Percentiles rank a stretch among this genome's conserved stretches.
These are phyloP conservation scores for Enteromius mattozi DNA, from an alignment of 2,797 vertebrate genomes.

Conservation along the genomic window DNA sequence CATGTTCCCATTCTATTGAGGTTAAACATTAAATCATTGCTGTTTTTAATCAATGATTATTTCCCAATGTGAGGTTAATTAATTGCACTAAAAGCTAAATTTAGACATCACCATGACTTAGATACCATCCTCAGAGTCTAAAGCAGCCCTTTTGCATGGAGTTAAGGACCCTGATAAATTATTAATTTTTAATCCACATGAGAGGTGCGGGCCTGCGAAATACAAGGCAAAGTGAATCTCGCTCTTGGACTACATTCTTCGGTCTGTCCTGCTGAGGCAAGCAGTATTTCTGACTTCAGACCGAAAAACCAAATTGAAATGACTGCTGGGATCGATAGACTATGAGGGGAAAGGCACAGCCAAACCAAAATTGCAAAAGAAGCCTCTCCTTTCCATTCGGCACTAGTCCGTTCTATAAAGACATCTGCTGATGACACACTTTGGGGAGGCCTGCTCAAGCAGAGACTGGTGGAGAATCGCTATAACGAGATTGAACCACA, in stretches of 20 bases:
- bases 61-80: conserved; percentile 41
- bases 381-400: conserved; percentile 63
- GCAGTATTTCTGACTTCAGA: conserved; percentile 64
- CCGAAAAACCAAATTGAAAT: conserved; percentile 71
- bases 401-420: conserved; percentile 75
- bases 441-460: conserved; percentile 71
- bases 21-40: conserved; percentile 24
- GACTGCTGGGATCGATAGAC: conserved; percentile 68
- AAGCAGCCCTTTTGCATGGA: conserved; percentile 27
- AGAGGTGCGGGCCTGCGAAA: conserved; percentile 22
- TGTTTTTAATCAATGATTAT: neutral
- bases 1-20: neutral
- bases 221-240: conserved; percentile 8
- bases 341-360: conserved; percentile 66
- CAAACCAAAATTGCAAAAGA: conserved; percentile 74
- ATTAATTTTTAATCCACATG: conserved; percentile 49
- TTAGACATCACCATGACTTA: conserved; percentile 20
- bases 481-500: conserved; percentile 76
- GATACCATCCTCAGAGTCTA: conserved; percentile 9
- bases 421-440: conserved; percentile 83
- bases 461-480: conserved; percentile 72
- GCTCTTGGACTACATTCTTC: conserved; percentile 59
- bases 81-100: conserved; percentile 35
- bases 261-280: conserved; percentile 67
- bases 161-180: conserved; percentile 58